Evolutionary conservation across 2,888 invertebrate genomes (phyloP), one percentile per base, ranked within the genome.

Genomic region (Corbicula japonica): DNA sequence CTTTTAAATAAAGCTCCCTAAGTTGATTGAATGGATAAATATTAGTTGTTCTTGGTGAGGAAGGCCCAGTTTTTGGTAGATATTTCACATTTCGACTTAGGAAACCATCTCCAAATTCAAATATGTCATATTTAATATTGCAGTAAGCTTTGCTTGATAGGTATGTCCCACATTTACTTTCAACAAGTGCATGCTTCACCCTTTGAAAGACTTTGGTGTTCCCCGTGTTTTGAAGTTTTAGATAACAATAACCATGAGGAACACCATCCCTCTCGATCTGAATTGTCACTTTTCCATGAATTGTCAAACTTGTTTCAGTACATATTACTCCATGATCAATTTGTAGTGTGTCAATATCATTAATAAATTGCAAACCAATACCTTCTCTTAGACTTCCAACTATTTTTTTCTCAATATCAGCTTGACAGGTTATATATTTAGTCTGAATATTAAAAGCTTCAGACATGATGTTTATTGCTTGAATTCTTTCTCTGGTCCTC

Each of bases 151-250:
- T n/a, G n/a, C n/a, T n/a, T n/a, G n/a, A n/a, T n/a, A n/a, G n/a
- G n/a, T n/a, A n/a, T n/a, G n/a, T n/a, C n/a, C n/a, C n/a, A n/a
- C n/a, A n/a, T n/a, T n/a, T n/a, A n/a, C n/a, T n/a, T n/a, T n/a
- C n/a, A n/a, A n/a, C n/a, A n/a, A n/a, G n/a, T n/a, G n/a, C n/a
- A n/a, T n/a, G n/a, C n/a, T n/a, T n/a, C n/a, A n/a, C n/a, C n/a
- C n/a, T n/a, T 48, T 8, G 73, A 46, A 30, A 66, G 73, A 21
- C 73, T 66, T 30, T 66, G 28, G 30, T 52, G 44, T 60, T 48
- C 73, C 15, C 23, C 30, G 30, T 58, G 41, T 8, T 23, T 23
- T 8, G 50, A 50, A 30, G 58, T 58, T 46, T 26, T 46, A 50
- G 26, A 15, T 26, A 50, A 6, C 10, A 23, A 21, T 50, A 50